Percentiles rank a stretch among this genome's conserved stretches.
These are phyloP conservation scores for Atherinomorus stipes DNA, from an alignment of 2,113 vertebrate species.

Conservation along the genomic window DNA sequence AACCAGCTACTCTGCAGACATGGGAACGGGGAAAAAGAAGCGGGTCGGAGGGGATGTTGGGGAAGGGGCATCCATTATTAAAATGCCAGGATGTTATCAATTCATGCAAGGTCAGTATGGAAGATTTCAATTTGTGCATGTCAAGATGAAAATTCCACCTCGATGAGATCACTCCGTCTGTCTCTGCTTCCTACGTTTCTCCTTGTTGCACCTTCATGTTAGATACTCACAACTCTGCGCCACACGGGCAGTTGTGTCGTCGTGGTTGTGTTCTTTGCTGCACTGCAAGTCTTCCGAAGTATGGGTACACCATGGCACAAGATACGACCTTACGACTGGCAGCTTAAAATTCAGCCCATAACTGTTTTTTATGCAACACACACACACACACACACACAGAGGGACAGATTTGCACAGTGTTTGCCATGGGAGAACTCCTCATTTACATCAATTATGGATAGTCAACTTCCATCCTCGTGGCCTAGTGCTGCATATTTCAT, in stretches of 20 bases:
- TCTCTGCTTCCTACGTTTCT: background rate
- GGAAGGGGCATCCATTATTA: conserved; percentile 69
- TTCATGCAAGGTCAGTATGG: conserved; percentile 74
- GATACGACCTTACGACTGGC: conserved; percentile 64
- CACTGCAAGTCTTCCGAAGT: conserved; percentile 37
- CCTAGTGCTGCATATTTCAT: conserved; percentile 83
- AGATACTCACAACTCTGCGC: conserved; percentile 5
- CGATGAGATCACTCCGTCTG: conserved; percentile 31
- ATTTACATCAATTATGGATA: conserved; percentile 87
- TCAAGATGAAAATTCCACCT: conserved; percentile 58
- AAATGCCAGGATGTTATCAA: conserved; percentile 74
- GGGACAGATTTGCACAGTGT: conserved; percentile 63
- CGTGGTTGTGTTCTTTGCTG: conserved; percentile 42
- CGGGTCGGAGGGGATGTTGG: background rate
- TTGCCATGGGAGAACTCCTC: conserved; percentile 81
- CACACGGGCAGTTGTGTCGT: conserved; percentile 28
- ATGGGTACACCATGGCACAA: conserved; percentile 54
- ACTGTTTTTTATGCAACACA: conserved; percentile 48
- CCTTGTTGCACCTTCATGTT: conserved; percentile 6
- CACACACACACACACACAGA: conserved; percentile 44
- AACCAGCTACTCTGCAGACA: conserved; percentile 68
- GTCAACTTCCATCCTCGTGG: conserved; percentile 79
- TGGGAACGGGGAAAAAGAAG: conserved; percentile 41
- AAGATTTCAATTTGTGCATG: conserved; percentile 65
- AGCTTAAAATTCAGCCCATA: conserved; percentile 69